These are phyloP conservation scores for Procambarus virginalis DNA, from an alignment of 1,140 invertebrate species.

Conservation along the genomic window DNA sequence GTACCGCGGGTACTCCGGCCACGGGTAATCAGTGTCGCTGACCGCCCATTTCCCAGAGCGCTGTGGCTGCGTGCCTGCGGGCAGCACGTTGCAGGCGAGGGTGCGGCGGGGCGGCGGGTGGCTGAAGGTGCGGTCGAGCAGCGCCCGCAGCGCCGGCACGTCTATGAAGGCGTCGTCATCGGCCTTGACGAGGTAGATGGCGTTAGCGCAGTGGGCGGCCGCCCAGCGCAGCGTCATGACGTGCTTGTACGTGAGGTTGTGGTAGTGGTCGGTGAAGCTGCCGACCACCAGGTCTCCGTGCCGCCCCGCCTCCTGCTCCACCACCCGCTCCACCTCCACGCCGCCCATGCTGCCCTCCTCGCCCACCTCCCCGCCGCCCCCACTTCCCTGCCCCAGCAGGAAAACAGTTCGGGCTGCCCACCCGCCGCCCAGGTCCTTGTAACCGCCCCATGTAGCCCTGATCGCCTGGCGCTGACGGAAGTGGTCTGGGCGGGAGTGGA, in stretches of 20 bases:
- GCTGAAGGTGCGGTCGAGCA: slow-evolving; percentile 72
- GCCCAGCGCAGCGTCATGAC: slow-evolving; percentile 76
- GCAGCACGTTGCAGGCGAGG: slow-evolving; percentile 74
- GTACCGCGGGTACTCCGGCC: slow-evolving; percentile 73
- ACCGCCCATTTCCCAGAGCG: slow-evolving; percentile 75
- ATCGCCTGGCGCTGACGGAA: slow-evolving; percentile 74
- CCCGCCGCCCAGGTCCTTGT: slow-evolving; percentile 66
- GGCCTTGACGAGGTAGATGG: slow-evolving; percentile 76
- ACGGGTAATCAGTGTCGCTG: slow-evolving; percentile 72
- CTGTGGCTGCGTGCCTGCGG: slow-evolving; percentile 73
- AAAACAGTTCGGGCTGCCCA: slow-evolving; percentile 72
- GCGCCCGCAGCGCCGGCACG: slow-evolving; percentile 74
- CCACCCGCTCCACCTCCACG: slow-evolving; percentile 1
- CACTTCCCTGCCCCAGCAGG: slow-evolving; percentile 71
- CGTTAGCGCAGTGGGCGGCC: slow-evolving; percentile 73
- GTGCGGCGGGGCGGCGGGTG: slow-evolving; percentile 64
- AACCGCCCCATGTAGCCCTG: slow-evolving; percentile 72
- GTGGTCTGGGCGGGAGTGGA: slow-evolving; percentile 74
- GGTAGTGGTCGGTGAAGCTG: slow-evolving; percentile 75
- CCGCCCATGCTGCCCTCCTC: neutral
- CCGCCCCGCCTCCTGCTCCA: slow-evolving; percentile 68
- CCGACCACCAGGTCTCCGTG: slow-evolving; percentile 74
- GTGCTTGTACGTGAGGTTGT: slow-evolving; percentile 76
- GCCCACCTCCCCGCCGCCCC: slow-evolving; percentile 70
- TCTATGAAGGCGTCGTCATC: slow-evolving; percentile 78